Evolutionary conservation across 2,113 vertebrate species (phyloP), one percentile per base, ranked within the genome.

Genomic region (Barbus barbus): DNA sequence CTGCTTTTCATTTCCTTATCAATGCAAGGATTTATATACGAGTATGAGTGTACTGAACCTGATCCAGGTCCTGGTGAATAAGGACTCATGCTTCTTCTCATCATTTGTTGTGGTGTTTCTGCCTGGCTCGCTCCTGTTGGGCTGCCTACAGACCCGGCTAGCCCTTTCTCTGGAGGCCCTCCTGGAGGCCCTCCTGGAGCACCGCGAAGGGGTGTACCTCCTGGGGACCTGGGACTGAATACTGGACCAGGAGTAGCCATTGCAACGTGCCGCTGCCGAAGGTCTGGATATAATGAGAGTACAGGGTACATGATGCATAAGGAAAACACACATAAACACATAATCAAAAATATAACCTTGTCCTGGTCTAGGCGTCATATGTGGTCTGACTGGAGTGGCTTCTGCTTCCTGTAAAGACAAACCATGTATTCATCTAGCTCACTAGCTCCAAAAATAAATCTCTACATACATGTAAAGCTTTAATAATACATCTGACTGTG

Each of bases 141-240:
- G 51, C 74, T 86, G 26, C 61, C 8, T 8, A 36, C 65, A 33
- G 84, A 26, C 28, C 90, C 67, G 6, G 81, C 88, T 84, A 78
- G 60, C 7, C 83, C 69, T 91, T 93, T 95, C 90, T 98, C 97
- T 1, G 94, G 96, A 2, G 96, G 95, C 86, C 97, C 98, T n/a
- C 98, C 97, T 1, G 94, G 96, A 2, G 96, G 95, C 86, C 97
- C 98, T n/a, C 98, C 96, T 83, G 92, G 94, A 89, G 96, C 95
- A 86, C 96, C 90, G 31, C 90, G 78, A 82, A 94, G 86, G 73
- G 91, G 95, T 85, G 96, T 93, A 63, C 85, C 90, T 80, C 93
- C 91, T 79, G 90, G 92, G 28, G 44, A 0, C 16, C 46, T 53
- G 6, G 92, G 89, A 9, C 91, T 91, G 0, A 89, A 90, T 88